Percentiles rank a stretch among this genome's conserved stretches.
phyloP scores from a whole-genome alignment of 2,797 vertebrate species.

The Telmatherina bonti region DNA sequence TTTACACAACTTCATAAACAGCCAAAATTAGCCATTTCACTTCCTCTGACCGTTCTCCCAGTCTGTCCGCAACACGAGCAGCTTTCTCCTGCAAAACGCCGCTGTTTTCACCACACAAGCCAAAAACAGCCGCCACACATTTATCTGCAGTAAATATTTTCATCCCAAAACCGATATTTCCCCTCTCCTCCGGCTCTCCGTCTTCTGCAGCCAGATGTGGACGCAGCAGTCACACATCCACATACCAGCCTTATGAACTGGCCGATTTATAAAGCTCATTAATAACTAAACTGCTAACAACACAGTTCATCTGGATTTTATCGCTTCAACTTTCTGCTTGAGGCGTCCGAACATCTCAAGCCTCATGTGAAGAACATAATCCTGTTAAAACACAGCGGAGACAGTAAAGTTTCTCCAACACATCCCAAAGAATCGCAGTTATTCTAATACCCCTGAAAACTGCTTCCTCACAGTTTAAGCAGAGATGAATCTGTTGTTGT shows the following conservation, averaged over 20 bases:
- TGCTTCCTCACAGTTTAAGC: no score
- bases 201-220: slow-evolving; percentile 12
- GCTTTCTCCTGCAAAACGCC: slow-evolving; percentile 37
- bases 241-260: not conserved
- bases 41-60: slow-evolving; percentile 45
- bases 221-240: not conserved
- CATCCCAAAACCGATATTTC: slow-evolving; percentile 66
- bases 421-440: no score
- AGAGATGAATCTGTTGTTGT: no score
- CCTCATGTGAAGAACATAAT: no score
- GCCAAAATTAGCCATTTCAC: slow-evolving; percentile 46
- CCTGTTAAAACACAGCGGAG: no score
- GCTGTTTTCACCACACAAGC: slow-evolving; percentile 27
- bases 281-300: not conserved
- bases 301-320: no score
- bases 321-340: no score
- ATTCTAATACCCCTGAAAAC: no score
- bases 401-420: no score
- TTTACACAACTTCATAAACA: slow-evolving; percentile 54
- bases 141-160: slow-evolving; percentile 62
- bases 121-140: slow-evolving; percentile 42
- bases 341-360: no score
- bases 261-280: not conserved
- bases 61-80: slow-evolving; percentile 31
- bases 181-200: slow-evolving; percentile 18